Evolutionary conservation across 1,140 invertebrate genomes (phyloP).

Genomic region (Drosophila persimilis): DNA sequence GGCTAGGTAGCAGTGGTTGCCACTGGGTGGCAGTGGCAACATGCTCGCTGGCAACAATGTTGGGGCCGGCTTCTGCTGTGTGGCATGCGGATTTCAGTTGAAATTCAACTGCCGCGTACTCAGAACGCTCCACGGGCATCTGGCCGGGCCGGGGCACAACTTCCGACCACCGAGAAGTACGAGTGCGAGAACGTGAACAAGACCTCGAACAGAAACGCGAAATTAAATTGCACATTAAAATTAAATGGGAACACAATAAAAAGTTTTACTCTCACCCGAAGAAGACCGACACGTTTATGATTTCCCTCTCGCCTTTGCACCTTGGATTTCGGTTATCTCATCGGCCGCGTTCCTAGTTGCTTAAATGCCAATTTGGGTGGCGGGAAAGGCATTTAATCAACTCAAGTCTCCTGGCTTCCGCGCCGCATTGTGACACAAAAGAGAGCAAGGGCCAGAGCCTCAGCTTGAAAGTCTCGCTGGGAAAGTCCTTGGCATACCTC

Average conservation of each 20-base stretch:
- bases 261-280: slow-evolving; percentile 24
- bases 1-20: slow-evolving; percentile 14
- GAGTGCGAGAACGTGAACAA: neutral
- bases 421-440: slow-evolving; percentile 34
- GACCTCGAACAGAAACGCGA: neutral
- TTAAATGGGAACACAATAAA: slow-evolving; percentile 45
- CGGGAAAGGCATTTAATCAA: slow-evolving; percentile 67
- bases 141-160: slow-evolving; percentile 9
- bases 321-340: slow-evolving; percentile 49
- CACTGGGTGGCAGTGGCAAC: slow-evolving; percentile 13
- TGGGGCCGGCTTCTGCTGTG: slow-evolving; percentile 43
- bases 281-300: slow-evolving; percentile 19
- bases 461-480: no score
- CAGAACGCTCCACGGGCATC: slow-evolving; percentile 50
- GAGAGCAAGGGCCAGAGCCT: neutral
- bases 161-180: neutral
- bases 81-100: slow-evolving; percentile 71
- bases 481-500: slow-evolving; percentile 12
- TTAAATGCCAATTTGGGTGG: slow-evolving; percentile 70
- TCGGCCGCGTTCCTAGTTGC: slow-evolving; percentile 28
- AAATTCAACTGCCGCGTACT: slow-evolving; percentile 67
- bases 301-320: neutral
- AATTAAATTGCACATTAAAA: slow-evolving; percentile 41
- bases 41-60: slow-evolving; percentile 58
- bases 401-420: slow-evolving; percentile 25